Percentiles rank a stretch among this genome's conserved stretches.
phyloP scores from a whole-genome alignment of 2,888 invertebrate genomes.

The Sipha maydis region DNA sequence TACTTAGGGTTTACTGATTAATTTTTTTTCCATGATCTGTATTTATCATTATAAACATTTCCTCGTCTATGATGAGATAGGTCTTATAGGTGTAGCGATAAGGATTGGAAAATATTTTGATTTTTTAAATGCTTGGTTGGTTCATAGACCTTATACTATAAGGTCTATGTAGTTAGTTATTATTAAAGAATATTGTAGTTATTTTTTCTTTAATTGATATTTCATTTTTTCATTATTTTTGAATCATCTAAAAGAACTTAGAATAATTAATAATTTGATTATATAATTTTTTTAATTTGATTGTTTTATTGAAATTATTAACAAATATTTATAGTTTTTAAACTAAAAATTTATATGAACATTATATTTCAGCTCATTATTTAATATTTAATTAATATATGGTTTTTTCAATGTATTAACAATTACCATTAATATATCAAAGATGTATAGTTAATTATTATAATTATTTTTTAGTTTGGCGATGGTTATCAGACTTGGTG shows the following conservation, averaged over 20 bases:
- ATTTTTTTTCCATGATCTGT: too few species aligned
- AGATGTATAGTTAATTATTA: constrained; percentile 15
- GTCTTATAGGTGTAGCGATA: too few species aligned
- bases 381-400: not conserved
- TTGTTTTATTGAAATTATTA: not conserved
- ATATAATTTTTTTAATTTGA: not conserved
- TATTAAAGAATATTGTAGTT: too few species aligned
- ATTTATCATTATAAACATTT: too few species aligned
- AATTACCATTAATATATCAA: not conserved
- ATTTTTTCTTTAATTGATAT: too few species aligned
- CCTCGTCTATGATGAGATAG: too few species aligned
- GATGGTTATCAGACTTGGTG: constrained; percentile 67
- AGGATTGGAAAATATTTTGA: too few species aligned
- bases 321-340: not conserved
- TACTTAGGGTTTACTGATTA: too few species aligned
- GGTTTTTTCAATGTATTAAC: not conserved
- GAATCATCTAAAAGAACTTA: not conserved
- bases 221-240: not conserved
- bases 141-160: too few species aligned
- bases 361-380: not conserved
- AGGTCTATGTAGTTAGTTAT: too few species aligned
- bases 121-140: too few species aligned
- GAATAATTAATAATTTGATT: not conserved
- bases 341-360: not conserved
- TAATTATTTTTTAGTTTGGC: constrained; percentile 66